These are phyloP conservation scores for Lates japonicus DNA, from an alignment of 2,797 vertebrate species.

Conservation along the genomic window DNA sequence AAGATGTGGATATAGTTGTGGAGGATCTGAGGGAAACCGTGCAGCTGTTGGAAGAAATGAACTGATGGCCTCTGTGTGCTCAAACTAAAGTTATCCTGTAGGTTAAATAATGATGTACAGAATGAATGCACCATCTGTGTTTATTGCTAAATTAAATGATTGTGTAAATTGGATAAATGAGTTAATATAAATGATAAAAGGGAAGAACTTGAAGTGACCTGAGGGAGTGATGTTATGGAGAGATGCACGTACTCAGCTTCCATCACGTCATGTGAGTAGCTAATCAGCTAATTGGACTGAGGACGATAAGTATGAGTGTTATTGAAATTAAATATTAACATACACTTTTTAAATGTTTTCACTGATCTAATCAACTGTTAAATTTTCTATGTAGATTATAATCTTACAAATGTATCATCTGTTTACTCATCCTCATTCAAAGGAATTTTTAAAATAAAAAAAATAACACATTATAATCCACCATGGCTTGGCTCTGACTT, in stretches of 20 bases:
- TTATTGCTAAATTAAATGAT: slow-evolving; percentile 25
- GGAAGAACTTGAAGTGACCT: slow-evolving; percentile 45
- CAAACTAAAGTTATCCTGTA: neutral
- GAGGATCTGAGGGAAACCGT: slow-evolving; percentile 91
- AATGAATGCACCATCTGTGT: slow-evolving; percentile 8
- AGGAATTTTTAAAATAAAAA: slow-evolving; percentile 70
- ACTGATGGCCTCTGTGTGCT: slow-evolving; percentile 53
- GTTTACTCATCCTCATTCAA: slow-evolving; percentile 19
- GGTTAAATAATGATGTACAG: slow-evolving; percentile 33
- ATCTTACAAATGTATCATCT: slow-evolving; percentile 27
- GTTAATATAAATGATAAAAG: slow-evolving; percentile 68
- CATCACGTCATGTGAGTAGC: slow-evolving; percentile 59
- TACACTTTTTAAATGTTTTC: slow-evolving; percentile 6
- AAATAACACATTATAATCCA: slow-evolving; percentile 68
- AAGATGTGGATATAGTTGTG: slow-evolving; percentile 90
- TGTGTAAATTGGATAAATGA: slow-evolving; percentile 58
- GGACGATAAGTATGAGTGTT: slow-evolving; percentile 19
- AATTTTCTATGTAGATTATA: slow-evolving; percentile 29
- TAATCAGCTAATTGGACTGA: slow-evolving; percentile 60
- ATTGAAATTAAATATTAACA: slow-evolving; percentile 54
- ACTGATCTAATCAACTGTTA: slow-evolving; percentile 35
- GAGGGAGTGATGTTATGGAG: slow-evolving; percentile 50
- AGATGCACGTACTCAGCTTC: slow-evolving; percentile 57
- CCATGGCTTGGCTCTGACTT: slow-evolving; percentile 64
- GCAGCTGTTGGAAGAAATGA: slow-evolving; percentile 81